Evolutionary conservation across 1,140 invertebrate species (phyloP).

Genomic region (Portunus trituberculatus): DNA sequence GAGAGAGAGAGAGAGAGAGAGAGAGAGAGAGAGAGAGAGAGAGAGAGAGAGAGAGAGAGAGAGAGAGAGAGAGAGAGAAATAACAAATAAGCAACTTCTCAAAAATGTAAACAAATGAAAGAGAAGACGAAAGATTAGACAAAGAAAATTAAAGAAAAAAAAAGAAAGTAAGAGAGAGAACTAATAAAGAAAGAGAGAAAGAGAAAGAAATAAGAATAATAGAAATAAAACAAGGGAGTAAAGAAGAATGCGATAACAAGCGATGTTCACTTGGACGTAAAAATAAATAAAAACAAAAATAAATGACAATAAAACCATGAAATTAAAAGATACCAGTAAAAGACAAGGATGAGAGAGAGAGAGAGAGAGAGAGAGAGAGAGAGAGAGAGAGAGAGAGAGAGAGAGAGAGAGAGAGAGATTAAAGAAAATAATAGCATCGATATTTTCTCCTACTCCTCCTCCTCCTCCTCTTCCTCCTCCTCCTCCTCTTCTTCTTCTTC

Average conservation of each 20-base stretch:
- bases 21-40: background rate
- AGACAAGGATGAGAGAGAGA: background rate
- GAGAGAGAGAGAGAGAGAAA: background rate
- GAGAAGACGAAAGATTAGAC: background rate
- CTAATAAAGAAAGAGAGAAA: too few species aligned
- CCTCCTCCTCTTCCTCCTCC: background rate
- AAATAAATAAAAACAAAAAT: too few species aligned
- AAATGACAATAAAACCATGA: too few species aligned
- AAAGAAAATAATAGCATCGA: background rate
- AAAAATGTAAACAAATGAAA: background rate
- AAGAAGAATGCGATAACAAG: background rate
- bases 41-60: too few species aligned
- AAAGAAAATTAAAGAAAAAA: too few species aligned
- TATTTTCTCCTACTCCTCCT: too few species aligned
- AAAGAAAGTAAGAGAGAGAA: too few species aligned
- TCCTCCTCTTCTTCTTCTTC: too few species aligned
- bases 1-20: background rate
- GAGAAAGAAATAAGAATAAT: background rate
- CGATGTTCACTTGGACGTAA: too few species aligned
- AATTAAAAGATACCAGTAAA: background rate
- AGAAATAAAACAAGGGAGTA: background rate
- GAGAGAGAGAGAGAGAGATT: background rate
- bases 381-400: constrained; percentile 24
- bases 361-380: too few species aligned
- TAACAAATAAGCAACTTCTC: too few species aligned